Base-by-base conservation (phyloP, 2,888 invertebrate species). In the Troglohyphantes excavatus region DNA sequence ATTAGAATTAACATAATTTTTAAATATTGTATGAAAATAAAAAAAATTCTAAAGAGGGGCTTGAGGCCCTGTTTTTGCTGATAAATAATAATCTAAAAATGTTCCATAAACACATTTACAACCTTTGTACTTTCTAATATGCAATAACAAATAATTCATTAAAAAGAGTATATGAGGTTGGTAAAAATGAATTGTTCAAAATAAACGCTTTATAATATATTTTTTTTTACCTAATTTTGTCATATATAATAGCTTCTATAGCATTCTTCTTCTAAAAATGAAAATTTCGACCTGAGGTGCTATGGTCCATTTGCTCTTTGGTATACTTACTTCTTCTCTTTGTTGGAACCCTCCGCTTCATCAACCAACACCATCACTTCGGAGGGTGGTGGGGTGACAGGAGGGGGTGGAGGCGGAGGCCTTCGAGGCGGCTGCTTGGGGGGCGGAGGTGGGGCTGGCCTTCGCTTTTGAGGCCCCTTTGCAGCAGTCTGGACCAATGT, bases 401-500 rank as follows among this genome's bases (percentile, higher is more conserved):
- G 88, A 39, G 90, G 86, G 9, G 87, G 91, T 0, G 89, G 88
- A 23, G 90, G 90, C n/a, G 90, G 90, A n/a, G 83, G 91, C 26
- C 79, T 75, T 75, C 67, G 72, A n/a, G 90, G 81, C 13, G 91
- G 91, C 73, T 76, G 90, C 59, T 90, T 90, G 26, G 75, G 91
- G 7, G 72, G 89, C 29, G 79, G 90, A 13, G 70, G 91, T 11
- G 78, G 91, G 72, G 92, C 91, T 46, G 92, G 92, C 21, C 85
- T 59, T 19, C 81, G 39, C 21, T 85, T 79, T 33, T 79, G 84
- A 2, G 79, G 92, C 7, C 29, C 73, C 39, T 73, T 39, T 17
- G 29, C 26, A 21, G 61, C 19, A 26, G 90, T 75, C 43, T 89
- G 87, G 17, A 85, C 89, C 33, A 91, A 39, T 23, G 91, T 91